Conservation (phyloP, 2,797 vertebrate species). For the Malacoraja senta region DNA sequence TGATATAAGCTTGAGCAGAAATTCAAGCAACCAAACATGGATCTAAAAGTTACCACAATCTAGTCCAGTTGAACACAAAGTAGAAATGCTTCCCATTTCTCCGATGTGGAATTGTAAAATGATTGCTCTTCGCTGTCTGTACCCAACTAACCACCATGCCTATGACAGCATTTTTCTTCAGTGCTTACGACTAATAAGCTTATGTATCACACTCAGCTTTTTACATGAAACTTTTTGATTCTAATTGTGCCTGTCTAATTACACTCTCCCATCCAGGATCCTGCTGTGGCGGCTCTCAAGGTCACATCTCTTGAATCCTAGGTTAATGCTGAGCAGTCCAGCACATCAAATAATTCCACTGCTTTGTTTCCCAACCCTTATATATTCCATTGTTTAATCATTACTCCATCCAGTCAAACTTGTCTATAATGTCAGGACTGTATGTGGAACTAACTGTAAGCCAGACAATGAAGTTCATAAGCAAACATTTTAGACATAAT, state of each 20-base stretch:
- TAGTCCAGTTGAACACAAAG: neutral
- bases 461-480: neutral
- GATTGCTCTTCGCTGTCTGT: neutral
- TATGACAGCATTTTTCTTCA: neutral
- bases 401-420: neutral
- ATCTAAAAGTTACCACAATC: neutral
- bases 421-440: neutral
- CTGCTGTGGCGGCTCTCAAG: neutral
- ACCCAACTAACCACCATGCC: neutral
- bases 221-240: neutral
- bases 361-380: neutral
- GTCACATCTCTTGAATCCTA: neutral
- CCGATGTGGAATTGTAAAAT: neutral
- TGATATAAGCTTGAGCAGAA: neutral
- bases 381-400: neutral
- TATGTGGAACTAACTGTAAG: neutral
- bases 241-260: neutral
- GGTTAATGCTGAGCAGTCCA: neutral
- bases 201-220: neutral
- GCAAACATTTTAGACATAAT: neutral
- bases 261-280: neutral
- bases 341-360: neutral
- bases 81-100: neutral
- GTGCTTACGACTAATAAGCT: neutral
- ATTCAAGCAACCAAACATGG: neutral